phyloP scores from a whole-genome alignment of 92 coral and sea anemone species.

The Siderastrea radians region DNA sequence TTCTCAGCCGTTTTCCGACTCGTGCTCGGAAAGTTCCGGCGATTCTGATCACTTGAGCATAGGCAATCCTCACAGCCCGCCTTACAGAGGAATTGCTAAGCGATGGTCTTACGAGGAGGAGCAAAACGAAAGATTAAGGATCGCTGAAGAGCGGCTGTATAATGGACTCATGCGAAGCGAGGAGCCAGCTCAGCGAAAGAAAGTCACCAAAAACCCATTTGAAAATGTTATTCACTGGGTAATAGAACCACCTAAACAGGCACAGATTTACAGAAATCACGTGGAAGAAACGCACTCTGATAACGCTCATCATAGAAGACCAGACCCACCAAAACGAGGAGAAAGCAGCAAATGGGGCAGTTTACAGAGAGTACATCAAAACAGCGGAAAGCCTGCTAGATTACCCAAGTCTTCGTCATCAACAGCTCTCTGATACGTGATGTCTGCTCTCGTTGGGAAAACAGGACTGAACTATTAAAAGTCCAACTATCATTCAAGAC shows the following conservation, averaged over 20 bases:
- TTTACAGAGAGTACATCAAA: constrained; percentile 7
- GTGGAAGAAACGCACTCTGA: not conserved
- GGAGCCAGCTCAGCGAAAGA: constrained; percentile 30
- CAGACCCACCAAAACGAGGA: constrained; percentile 49
- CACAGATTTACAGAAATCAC: not conserved
- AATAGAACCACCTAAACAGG: constrained; percentile 55
- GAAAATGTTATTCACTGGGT: constrained; percentile 86
- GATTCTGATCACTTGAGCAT: constrained; percentile 72
- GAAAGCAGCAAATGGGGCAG: constrained; percentile 24
- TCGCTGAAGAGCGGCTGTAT: constrained; percentile 38
- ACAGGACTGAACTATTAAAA: no score
- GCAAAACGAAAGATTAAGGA: constrained; percentile 43
- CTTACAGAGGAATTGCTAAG: constrained; percentile 22
- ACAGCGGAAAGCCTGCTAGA: constrained; percentile 4
- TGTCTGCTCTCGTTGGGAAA: not conserved
- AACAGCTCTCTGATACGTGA: constrained; percentile 30
- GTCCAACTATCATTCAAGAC: not conserved
- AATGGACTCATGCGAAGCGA: constrained; percentile 20
- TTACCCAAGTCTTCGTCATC: not conserved
- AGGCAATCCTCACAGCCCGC: constrained; percentile 60
- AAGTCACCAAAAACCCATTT: constrained; percentile 57
- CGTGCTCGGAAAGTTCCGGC: constrained; percentile 84
- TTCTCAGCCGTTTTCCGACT: constrained; percentile 78
- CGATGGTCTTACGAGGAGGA: constrained; percentile 45
- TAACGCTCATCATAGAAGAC: not conserved